Conservation (phyloP, 2,797 vertebrate genomes). For the Clarias platycephalus region DNA sequence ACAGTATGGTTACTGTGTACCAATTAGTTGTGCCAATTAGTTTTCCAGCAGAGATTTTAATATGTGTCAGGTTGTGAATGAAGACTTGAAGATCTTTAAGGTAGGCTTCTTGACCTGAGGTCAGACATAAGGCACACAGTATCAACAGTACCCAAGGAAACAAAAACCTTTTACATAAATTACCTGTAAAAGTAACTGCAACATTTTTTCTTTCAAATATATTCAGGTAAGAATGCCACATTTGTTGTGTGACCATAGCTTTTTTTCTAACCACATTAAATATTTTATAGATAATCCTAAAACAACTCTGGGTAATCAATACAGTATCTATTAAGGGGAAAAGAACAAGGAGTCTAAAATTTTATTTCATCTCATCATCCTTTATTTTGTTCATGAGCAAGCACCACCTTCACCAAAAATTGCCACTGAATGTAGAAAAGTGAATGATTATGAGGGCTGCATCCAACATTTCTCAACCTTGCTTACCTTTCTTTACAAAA, state of each 20-base stretch:
- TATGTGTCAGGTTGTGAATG: neutral
- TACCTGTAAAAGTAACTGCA: neutral
- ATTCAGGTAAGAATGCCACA: neutral
- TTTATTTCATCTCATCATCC: constrained; percentile 74
- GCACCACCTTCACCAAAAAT: constrained; percentile 80
- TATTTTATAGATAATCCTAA: neutral
- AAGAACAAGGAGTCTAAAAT: constrained; percentile 47
- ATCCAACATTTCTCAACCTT: constrained; percentile 66
- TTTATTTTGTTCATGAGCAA: constrained; percentile 84
- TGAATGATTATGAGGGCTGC: constrained; percentile 77
- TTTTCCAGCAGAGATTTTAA: neutral
- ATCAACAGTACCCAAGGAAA: neutral
- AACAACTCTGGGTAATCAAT: neutral
- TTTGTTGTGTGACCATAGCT: neutral
- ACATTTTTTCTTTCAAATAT: neutral
- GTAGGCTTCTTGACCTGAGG: neutral
- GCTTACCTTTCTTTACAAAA: constrained; percentile 65
- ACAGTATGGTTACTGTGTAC: too few species aligned
- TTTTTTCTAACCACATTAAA: neutral
- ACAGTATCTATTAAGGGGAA: neutral
- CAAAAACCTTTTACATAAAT: neutral
- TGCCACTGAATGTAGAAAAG: constrained; percentile 76
- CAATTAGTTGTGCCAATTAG: too few species aligned
- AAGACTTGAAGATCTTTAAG: neutral
- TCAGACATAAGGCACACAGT: neutral